A percentile compares a stretch with the other conserved stretches of the same genome.
phyloP scores from a whole-genome alignment of 2,113 vertebrate genomes.

The Phaethornis superciliosus region DNA sequence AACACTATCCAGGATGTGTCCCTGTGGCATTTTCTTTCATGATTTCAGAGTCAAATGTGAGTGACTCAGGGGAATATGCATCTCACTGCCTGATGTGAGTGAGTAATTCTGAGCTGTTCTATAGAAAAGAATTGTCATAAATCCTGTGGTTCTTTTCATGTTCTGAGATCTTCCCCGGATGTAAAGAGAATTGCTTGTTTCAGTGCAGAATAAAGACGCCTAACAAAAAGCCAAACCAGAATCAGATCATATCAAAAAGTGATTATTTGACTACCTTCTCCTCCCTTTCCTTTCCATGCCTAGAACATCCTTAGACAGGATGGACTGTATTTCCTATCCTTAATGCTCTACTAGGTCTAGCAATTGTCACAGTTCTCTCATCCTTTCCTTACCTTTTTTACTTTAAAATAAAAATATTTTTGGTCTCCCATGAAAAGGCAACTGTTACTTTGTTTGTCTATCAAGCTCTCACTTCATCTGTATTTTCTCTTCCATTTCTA shows the following conservation, averaged over 20 bases:
- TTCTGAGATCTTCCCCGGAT: background rate
- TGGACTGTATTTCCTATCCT: background rate
- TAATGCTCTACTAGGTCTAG: background rate
- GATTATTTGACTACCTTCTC: background rate
- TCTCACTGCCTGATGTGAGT: background rate
- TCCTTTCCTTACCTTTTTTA: background rate
- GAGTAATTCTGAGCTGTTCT: slow-evolving; percentile 33
- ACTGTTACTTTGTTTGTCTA: background rate
- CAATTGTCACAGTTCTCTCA: background rate
- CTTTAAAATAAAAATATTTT: background rate
- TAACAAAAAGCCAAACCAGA: background rate
- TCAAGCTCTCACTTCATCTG: background rate
- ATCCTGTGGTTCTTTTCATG: slow-evolving; percentile 1
- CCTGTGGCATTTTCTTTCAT: slow-evolving; percentile 28
- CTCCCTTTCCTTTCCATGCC: background rate
- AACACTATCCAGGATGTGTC: background rate
- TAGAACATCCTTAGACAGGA: background rate
- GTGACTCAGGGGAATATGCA: background rate
- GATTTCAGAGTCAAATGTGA: background rate
- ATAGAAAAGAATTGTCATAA: background rate
- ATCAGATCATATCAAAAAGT: background rate
- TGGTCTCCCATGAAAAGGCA: background rate
- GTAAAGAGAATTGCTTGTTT: background rate
- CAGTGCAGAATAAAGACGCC: background rate
- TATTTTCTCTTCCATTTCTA: background rate